Conservation (phyloP, 2,113 vertebrate species). For the Guaruba guarouba region DNA sequence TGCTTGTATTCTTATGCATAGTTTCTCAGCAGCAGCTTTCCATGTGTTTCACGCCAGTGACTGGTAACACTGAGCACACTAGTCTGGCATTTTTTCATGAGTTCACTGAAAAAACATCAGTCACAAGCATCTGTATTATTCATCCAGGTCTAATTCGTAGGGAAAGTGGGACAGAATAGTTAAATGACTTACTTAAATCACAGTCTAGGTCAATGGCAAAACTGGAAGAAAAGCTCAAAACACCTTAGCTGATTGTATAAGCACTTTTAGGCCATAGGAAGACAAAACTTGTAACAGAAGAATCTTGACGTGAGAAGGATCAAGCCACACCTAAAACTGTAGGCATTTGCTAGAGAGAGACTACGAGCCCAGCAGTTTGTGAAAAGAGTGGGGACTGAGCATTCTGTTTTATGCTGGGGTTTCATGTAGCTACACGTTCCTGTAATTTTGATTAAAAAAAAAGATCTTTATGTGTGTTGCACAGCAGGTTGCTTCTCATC, state of each 20-base stretch:
- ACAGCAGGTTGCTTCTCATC: neutral
- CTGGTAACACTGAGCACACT: neutral
- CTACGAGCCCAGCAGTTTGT: neutral
- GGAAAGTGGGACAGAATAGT: neutral
- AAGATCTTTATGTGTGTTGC: neutral
- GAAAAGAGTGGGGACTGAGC: neutral
- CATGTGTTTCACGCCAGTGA: neutral
- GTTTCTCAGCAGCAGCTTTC: neutral
- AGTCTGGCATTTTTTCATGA: neutral
- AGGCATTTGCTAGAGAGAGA: neutral
- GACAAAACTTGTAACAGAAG: neutral
- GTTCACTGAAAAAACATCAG: neutral
- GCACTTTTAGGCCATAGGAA: accelerated
- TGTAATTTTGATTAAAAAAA: neutral
- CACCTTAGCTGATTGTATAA: neutral
- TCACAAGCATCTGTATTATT: neutral
- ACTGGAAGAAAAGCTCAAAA: neutral
- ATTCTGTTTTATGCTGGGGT: neutral
- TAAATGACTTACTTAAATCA: neutral
- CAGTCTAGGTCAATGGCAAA: neutral
- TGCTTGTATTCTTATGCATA: neutral
- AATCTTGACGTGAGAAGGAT: neutral
- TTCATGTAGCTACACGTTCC: neutral
- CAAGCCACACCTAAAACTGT: neutral
- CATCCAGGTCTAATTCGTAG: neutral